Evolutionary conservation across 2,888 invertebrate species (phyloP).

Genomic region (Spodoptera littoralis): DNA sequence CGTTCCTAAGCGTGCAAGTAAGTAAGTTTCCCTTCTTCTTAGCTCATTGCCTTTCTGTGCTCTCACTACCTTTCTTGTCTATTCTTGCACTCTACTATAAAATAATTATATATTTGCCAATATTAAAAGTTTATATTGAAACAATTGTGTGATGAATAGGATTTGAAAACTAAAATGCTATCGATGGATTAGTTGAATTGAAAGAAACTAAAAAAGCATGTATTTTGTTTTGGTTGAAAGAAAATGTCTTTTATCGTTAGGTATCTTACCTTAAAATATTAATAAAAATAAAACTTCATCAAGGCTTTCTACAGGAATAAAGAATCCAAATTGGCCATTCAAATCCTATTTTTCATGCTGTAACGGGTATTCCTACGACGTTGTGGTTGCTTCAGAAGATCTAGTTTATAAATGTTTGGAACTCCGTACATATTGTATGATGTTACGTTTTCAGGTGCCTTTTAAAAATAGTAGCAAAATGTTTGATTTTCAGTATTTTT

Average conservation of each 20-base stretch:
- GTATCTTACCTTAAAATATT: too few species aligned
- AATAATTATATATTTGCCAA: constrained; percentile 33
- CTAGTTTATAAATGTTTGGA: constrained; percentile 56
- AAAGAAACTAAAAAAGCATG: too few species aligned
- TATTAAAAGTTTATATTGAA: constrained; percentile 41
- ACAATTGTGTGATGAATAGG: constrained; percentile 36
- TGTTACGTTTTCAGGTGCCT: too few species aligned
- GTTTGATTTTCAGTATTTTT: too few species aligned
- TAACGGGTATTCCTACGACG: constrained; percentile 75
- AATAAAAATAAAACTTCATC: too few species aligned
- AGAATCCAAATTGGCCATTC: not conserved
- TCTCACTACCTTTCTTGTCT: constrained; percentile 59
- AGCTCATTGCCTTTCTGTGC: constrained; percentile 84
- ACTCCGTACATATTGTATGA: constrained; percentile 23
- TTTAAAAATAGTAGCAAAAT: too few species aligned
- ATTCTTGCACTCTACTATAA: constrained; percentile 46
- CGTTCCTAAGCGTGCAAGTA: constrained; percentile 45
- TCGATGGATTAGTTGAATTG: too few species aligned
- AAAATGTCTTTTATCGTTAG: too few species aligned
- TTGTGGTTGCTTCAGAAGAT: constrained; percentile 74
- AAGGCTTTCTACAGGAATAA: too few species aligned
- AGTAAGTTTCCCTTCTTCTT: constrained; percentile 36
- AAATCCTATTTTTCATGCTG: constrained; percentile 36
- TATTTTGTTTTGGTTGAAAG: too few species aligned
- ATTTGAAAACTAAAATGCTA: constrained; percentile 26